Base-by-base conservation (phyloP, 2,888 invertebrate species). In the Zelleria hepariella region DNA sequence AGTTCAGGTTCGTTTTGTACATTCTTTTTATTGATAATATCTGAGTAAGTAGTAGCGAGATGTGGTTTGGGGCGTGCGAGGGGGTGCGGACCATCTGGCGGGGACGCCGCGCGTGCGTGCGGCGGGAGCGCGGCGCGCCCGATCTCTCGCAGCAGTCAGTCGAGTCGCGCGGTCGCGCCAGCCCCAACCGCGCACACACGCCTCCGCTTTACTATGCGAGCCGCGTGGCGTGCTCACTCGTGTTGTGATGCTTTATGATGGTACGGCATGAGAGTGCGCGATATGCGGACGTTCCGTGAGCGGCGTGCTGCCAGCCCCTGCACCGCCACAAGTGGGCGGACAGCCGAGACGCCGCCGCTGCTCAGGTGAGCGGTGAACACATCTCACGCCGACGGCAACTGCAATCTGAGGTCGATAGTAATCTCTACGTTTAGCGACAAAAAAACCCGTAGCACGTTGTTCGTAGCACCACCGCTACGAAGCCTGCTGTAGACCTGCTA, bases 21-120 rank as follows among this genome's bases (percentile, higher is more conserved):
- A 83, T 85, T 87, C 82, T 84, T 84, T 86, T 85, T 87, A 87
- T 87, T 87, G 87, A 87, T 86, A 86, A 86, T 86, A 87, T 86
- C 82, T 79, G 78, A 80, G 82, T 80, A 80, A 78, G 77, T 77
- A 78, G 82, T 78, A 78, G 77, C 73, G 84, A 84, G 85, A 83
- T 84, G 84, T 77, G 78, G 82, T 80, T 76, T 75, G 74, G 77
- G 78, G 74, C 69, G 62, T 58, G 56, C 62, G 61, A 63, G 62
- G 62, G 58, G 60, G 58, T 6, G 59, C 60, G 60, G 65, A 66
- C n/a, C n/a, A n/a, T n/a, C 63, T 64, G 64, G 64, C 61, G 64
- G 56, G 67, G 62, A 64, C 66, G 65, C 68, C 70, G 75, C 79
- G 83, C 80, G 75, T 78, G 85, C 83, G 84, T 78, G 77, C 62